These are phyloP conservation scores for Sapayoa aenigma DNA, from an alignment of 2,113 vertebrate genomes.

Conservation along the genomic window DNA sequence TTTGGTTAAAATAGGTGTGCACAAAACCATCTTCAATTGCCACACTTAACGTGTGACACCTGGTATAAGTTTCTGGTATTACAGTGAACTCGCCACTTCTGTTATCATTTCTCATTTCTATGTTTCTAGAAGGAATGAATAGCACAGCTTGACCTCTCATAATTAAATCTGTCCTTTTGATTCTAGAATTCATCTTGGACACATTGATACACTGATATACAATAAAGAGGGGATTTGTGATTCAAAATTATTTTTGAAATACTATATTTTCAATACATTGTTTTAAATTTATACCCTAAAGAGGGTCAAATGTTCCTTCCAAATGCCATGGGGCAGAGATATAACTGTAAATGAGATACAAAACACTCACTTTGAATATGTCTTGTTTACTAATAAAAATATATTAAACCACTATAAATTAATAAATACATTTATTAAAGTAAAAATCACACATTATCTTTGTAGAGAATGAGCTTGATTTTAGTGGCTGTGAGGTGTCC, in stretches of 20 bases:
- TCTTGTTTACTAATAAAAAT: background rate
- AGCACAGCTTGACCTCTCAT: background rate
- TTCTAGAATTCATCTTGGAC: background rate
- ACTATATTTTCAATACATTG: background rate
- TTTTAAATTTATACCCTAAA: background rate
- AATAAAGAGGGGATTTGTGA: background rate
- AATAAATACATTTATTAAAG: background rate
- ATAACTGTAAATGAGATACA: background rate
- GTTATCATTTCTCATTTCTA: background rate
- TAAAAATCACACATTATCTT: background rate
- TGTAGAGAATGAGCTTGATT: background rate
- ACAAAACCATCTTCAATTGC: background rate
- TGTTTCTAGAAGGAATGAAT: background rate
- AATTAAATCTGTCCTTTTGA: background rate
- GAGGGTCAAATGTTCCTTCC: background rate
- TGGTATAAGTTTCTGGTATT: background rate
- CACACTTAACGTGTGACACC: background rate
- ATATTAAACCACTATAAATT: background rate
- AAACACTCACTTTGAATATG: background rate
- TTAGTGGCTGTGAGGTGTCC: background rate
- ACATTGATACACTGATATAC: background rate
- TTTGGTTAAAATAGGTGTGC: background rate
- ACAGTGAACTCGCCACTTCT: background rate
- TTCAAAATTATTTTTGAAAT: background rate
- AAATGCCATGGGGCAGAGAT: background rate